Base-by-base conservation (phyloP, 2,113 vertebrate genomes). In the Microtus montanus region DNA sequence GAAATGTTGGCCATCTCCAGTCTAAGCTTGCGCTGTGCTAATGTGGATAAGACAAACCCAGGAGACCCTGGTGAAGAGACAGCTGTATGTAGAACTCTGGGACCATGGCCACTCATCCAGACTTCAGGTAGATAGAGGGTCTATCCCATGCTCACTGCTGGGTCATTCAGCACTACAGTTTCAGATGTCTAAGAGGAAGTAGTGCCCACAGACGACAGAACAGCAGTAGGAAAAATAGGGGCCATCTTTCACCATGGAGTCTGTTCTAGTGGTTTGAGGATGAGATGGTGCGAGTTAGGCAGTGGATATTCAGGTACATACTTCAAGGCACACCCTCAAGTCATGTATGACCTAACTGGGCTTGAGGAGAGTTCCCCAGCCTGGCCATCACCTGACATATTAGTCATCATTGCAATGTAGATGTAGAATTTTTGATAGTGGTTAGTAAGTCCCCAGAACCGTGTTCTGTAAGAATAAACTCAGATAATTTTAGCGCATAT, bases 271-370 rank as follows among this genome's bases (percentile, higher is more conserved):
- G 44, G 22, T 38, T n/a, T 77, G n/a, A 41, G 73, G n/a, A 28
- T 52, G 14, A 11, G 38, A 30, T 2, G 8, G 61, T 13, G 3
- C 1, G 41, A 33, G 30, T 11, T 5, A 84, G 64, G 33, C 38
- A 13, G 78, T 58, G 70, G 49, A 17, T 15, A 12, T 47, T 19
- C 3, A 5, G 44, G 20, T 33, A 1, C 44, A 49, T 35, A 54
- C n/a, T 3, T 7, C 15, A 28, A 64, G 41, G 41, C 8, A 28
- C 19, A 30, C 17, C 35, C 1, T 44, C 28, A 28, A 24, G 52
- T 28, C 35, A 3, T 15, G 35, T 0, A 19, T 0, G 1, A 7
- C n/a, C 66, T 38, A 7, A 5, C 6, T 3, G 10, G 38, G 26
- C 35, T 68, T 35, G 35, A 80, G 66, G 17, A 41, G 5, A 7